A percentile compares a stretch with the other conserved stretches of the same genome.
Evolutionary conservation across 2,797 vertebrate species (phyloP).

Genomic region (Adelosebastes latens): DNA sequence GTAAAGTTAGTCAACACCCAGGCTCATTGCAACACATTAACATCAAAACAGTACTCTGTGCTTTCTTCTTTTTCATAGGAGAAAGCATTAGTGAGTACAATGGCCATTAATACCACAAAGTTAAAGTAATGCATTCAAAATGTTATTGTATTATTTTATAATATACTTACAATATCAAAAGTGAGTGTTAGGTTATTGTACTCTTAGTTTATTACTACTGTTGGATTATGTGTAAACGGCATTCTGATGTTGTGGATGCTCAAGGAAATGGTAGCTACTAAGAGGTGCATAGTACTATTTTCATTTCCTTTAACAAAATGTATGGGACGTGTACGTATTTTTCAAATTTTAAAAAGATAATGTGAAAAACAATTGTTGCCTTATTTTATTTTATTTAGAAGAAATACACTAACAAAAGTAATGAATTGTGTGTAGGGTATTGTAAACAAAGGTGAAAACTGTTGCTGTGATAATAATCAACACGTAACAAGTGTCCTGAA

Average conservation of each 20-base stretch:
- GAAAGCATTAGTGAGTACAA: background rate
- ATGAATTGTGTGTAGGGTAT: background rate
- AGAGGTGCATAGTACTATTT: background rate
- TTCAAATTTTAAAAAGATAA: background rate
- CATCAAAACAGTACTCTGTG: background rate
- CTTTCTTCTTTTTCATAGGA: background rate
- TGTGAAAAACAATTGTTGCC: background rate
- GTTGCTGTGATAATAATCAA: background rate
- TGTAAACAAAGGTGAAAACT: background rate
- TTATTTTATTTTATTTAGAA: background rate
- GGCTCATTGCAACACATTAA: no score
- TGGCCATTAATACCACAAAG: background rate
- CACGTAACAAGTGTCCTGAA: constrained; percentile 21
- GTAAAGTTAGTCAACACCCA: no score
- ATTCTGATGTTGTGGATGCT: background rate
- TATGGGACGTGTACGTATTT: background rate
- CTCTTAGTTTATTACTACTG: background rate
- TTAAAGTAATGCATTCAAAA: background rate
- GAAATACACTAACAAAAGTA: background rate
- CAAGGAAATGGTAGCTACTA: background rate
- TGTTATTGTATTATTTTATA: background rate
- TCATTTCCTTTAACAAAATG: background rate
- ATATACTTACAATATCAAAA: background rate
- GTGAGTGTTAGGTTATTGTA: background rate
- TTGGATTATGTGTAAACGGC: background rate